Conservation (phyloP, 2,113 vertebrate genomes). For the Hemibagrus wyckioides region DNA sequence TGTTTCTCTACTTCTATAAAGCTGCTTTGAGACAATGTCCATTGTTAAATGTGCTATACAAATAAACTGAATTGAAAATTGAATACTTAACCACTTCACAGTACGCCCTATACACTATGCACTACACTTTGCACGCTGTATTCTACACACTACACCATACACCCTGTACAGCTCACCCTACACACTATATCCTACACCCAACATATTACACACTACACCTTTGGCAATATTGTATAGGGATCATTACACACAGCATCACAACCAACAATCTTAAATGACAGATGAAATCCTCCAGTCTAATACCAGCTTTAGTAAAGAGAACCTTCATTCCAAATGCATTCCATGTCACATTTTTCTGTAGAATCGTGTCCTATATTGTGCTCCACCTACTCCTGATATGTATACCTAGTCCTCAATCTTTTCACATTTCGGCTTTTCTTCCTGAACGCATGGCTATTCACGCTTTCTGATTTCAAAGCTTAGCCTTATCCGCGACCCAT, state of each 20-base stretch:
- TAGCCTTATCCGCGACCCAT: background rate
- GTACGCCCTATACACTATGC: too few relatives aligned
- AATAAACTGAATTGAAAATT: too few relatives aligned
- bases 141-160: too few relatives aligned
- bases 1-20: too few relatives aligned
- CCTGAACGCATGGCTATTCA: background rate
- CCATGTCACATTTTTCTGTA: background rate
- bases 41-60: too few relatives aligned
- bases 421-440: background rate
- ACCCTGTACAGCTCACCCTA: too few relatives aligned
- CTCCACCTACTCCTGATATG: background rate
- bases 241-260: background rate
- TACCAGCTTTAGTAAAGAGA: background rate
- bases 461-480: conserved; percentile 19
- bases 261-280: background rate
- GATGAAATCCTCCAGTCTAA: background rate
- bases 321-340: background rate
- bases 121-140: too few relatives aligned
- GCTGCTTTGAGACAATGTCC: too few relatives aligned
- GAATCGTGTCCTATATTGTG: background rate
- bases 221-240: background rate
- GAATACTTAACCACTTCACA: too few relatives aligned
- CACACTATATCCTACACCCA: too few relatives aligned
- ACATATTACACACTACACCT: background rate
- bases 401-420: background rate